phyloP scores from a whole-genome alignment of 2,113 vertebrate species.

The Macquaria ambigua region DNA sequence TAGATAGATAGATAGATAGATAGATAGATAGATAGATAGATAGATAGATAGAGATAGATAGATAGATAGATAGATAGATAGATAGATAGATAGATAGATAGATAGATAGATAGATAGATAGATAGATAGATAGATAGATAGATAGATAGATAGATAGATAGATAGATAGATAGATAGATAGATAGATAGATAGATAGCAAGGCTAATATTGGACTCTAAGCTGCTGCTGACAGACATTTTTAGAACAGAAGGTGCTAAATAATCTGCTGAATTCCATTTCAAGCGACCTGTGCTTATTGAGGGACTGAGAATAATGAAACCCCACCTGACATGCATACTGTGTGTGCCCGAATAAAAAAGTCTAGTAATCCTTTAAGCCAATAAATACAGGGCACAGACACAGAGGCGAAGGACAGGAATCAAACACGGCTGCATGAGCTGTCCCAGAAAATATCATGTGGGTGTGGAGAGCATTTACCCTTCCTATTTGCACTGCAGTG shows the following conservation, averaged over 20 bases:
- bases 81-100: not conserved
- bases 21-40: not conserved
- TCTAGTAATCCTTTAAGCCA: slow-evolving; percentile 81
- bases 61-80: not conserved
- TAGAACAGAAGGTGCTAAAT: slow-evolving; percentile 44
- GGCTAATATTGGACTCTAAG: slow-evolving; percentile 14
- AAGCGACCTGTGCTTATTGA: slow-evolving; percentile 16
- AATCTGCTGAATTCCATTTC: slow-evolving; percentile 49
- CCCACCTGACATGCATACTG: slow-evolving; percentile 52
- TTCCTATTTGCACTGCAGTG: slow-evolving; percentile 37
- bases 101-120: too few species aligned
- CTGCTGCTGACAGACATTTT: slow-evolving; percentile 21
- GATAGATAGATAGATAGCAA: slow-evolving; percentile 1
- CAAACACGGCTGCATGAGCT: slow-evolving; percentile 48
- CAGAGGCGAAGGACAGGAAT: slow-evolving; percentile 61
- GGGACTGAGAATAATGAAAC: slow-evolving; percentile 38
- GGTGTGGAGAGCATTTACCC: slow-evolving; percentile 37
- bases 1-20: too few species aligned
- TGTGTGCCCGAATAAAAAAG: slow-evolving; percentile 69
- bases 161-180: slow-evolving; percentile 2
- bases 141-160: not conserved
- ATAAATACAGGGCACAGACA: slow-evolving; percentile 68
- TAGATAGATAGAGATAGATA: too few species aligned
- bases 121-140: not conserved
- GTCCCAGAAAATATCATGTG: slow-evolving; percentile 26